Percentiles rank a stretch among this genome's conserved stretches.
Conservation (phyloP, 2,113 vertebrate species). For the Hemibates koningsi region DNA sequence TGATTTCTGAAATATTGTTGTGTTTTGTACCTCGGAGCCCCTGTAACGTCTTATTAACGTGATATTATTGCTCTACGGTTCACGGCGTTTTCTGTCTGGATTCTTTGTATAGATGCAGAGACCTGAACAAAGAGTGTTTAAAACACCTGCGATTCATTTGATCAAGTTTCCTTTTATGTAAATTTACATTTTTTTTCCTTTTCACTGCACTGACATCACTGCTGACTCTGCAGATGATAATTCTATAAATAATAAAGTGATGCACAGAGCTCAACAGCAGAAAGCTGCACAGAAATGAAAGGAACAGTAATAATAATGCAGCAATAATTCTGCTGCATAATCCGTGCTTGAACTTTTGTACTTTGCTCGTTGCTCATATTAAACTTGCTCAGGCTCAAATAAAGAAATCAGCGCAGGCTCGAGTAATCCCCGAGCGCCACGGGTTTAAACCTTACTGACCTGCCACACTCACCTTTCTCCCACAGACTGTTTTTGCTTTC, state of each 20-base stretch:
- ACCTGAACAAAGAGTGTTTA: neutral
- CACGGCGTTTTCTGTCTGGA: neutral
- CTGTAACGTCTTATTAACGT: neutral
- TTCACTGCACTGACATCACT: neutral
- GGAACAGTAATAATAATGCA: neutral
- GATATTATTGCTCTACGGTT: neutral
- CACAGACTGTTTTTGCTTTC: neutral
- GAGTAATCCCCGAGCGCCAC: neutral
- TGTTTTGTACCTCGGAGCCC: neutral
- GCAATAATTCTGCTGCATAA: neutral
- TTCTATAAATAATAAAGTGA: neutral
- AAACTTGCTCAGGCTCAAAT: neutral
- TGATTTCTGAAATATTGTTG: neutral
- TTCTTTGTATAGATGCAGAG: neutral
- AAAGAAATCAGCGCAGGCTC: neutral
- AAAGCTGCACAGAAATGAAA: neutral
- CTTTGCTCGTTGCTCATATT: neutral
- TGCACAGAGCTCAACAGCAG: neutral
- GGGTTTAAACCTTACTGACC: neutral
- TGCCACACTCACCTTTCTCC: neutral
- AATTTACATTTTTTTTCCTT: neutral
- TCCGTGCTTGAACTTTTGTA: neutral
- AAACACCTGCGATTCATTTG: neutral
- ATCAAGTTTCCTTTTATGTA: neutral
- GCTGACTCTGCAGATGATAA: neutral